Percentiles rank a stretch among this genome's conserved stretches.
These are phyloP conservation scores for Neomonachus schauinslandi DNA, from an alignment of 2,113 vertebrate genomes.

Conservation along the genomic window DNA sequence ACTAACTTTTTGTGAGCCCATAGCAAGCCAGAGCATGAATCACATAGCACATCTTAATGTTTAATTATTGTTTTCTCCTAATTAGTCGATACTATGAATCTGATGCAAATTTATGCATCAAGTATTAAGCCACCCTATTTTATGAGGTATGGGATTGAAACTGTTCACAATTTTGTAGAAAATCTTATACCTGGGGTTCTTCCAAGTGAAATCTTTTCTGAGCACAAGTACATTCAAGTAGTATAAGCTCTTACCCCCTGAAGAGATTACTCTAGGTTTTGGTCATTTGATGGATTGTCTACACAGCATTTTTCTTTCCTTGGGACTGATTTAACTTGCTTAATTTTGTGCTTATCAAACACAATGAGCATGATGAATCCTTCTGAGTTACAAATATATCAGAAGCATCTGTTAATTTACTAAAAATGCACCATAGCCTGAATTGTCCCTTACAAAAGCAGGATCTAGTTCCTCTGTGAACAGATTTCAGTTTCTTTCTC, in stretches of 20 bases:
- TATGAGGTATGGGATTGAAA: background rate
- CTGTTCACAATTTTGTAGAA: background rate
- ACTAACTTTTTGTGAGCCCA: background rate
- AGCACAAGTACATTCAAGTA: background rate
- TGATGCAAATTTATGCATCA: background rate
- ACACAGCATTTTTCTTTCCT: background rate
- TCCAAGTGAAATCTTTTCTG: background rate
- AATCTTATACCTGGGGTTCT: background rate
- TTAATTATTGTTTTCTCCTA: background rate
- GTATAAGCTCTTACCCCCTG: background rate
- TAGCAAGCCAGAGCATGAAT: background rate
- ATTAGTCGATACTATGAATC: background rate
- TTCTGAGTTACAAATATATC: constrained; percentile 55
- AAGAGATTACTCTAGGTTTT: background rate
- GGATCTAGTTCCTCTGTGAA: background rate
- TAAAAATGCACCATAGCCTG: constrained; percentile 11
- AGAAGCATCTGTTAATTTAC: constrained; percentile 64
- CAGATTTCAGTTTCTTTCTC: constrained; percentile 38
- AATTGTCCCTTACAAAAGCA: background rate
- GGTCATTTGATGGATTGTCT: background rate
- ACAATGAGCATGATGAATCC: constrained; percentile 35
- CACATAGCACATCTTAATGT: background rate
- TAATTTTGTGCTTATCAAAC: constrained; percentile 60
- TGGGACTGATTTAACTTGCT: constrained; percentile 40
- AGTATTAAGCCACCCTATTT: background rate